phyloP scores from a whole-genome alignment of 37 sponge, comb jelly and placozoan genomes.

The Ephydatia muelleri region DNA sequence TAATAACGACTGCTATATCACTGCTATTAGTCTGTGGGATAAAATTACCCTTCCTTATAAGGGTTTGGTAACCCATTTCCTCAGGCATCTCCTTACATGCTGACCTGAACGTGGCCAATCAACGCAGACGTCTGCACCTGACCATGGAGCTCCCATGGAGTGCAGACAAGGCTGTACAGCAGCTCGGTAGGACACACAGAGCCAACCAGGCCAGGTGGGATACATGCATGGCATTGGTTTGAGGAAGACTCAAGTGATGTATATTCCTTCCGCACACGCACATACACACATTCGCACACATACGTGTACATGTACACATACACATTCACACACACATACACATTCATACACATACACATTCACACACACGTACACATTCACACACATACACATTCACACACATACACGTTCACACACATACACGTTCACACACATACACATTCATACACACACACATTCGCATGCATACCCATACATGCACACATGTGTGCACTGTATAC shows the following conservation, averaged over 20 bases:
- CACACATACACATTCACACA: neutral
- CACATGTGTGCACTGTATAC: neutral
- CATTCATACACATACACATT: neutral
- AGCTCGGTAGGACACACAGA: slow-evolving; percentile 66
- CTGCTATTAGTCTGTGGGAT: too few relatives aligned
- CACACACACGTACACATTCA: neutral
- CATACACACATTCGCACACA: neutral
- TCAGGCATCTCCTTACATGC: slow-evolving; percentile 62
- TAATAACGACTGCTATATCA: too few relatives aligned
- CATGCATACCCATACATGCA: neutral
- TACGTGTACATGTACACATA: too few relatives aligned
- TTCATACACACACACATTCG: too few relatives aligned
- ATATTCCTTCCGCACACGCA: neutral
- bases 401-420: neutral
- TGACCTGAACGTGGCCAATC: slow-evolving; percentile 38
- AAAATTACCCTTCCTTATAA: neutral
- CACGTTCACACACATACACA: neutral
- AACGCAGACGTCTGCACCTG: slow-evolving; percentile 48
- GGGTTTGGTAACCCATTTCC: neutral
- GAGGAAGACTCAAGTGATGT: neutral
- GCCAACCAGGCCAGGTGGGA: slow-evolving; percentile 56
- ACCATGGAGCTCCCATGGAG: slow-evolving; percentile 76
- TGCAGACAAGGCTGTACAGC: slow-evolving; percentile 77
- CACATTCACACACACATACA: neutral
- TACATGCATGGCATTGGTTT: neutral